These are phyloP conservation scores for Exocentrus adspersus DNA, from an alignment of 2,888 invertebrate genomes.

Conservation along the genomic window DNA sequence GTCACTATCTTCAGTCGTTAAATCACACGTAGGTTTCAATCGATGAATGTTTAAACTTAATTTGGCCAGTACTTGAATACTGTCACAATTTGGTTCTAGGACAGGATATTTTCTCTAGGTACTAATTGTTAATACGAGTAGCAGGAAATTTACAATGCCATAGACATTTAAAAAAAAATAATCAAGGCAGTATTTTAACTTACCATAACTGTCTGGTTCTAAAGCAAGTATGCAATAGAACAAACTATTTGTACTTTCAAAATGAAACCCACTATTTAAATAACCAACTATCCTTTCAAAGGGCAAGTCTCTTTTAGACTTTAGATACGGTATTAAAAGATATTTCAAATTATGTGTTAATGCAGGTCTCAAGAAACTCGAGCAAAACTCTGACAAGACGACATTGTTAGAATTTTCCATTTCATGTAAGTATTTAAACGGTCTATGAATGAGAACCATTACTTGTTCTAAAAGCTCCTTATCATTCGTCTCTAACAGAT, in stretches of 20 bases:
- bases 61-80: constrained; percentile 70
- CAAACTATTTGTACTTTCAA: constrained; percentile 66
- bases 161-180: neutral
- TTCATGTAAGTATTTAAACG: constrained; percentile 70
- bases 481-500: constrained; percentile 75
- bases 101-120: constrained; percentile 34
- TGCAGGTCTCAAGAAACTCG: constrained; percentile 73
- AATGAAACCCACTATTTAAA: constrained; percentile 58
- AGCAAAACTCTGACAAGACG: constrained; percentile 69
- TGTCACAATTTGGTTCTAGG: constrained; percentile 65
- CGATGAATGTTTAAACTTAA: constrained; percentile 60
- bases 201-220: constrained; percentile 74
- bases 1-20: constrained; percentile 65
- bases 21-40: constrained; percentile 60
- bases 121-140: too few relatives aligned
- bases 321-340: constrained; percentile 76
- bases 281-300: constrained; percentile 63
- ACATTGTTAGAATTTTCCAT: constrained; percentile 64
- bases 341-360: constrained; percentile 76
- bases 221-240: constrained; percentile 75
- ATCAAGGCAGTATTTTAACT: constrained; percentile 52
- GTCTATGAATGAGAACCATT: constrained; percentile 79
- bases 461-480: constrained; percentile 72
- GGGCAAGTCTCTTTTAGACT: constrained; percentile 60
- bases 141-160: too few relatives aligned